Evolutionary conservation across 2,113 vertebrate species (phyloP).

Genomic region (Oreochromis aureus): DNA sequence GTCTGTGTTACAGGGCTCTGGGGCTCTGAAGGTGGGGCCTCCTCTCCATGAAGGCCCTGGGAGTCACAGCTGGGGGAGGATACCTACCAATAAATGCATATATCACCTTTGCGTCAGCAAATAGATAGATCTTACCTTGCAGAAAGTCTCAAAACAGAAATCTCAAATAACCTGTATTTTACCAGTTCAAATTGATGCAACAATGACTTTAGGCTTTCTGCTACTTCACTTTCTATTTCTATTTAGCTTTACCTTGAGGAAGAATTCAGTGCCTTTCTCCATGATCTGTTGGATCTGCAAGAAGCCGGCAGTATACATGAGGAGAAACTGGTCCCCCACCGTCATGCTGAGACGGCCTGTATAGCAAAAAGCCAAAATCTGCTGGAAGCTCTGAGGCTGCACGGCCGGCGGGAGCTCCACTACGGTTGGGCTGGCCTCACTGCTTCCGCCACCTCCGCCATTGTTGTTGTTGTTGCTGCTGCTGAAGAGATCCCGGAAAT

Average conservation of each 20-base stretch:
- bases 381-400: constrained; percentile 96
- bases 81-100: constrained; percentile 36
- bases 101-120: not conserved
- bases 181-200: not conserved
- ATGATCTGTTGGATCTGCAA: constrained; percentile 99
- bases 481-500: constrained; percentile 97
- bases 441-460: constrained; percentile 71
- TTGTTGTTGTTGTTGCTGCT: constrained; percentile 73
- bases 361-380: constrained; percentile 96
- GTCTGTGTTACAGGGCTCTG: constrained; percentile 90
- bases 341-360: constrained; percentile 96
- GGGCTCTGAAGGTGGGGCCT: constrained; percentile 86
- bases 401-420: constrained; percentile 91
- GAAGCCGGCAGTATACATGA: constrained; percentile 97
- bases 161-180: not conserved
- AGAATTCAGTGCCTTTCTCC: constrained; percentile 97
- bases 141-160: not conserved
- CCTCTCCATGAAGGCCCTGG: constrained; percentile 87
- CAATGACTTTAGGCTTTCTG: not conserved
- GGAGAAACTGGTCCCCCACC: constrained; percentile 93
- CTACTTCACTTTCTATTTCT: not conserved
- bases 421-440: constrained; percentile 77
- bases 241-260: constrained; percentile 84
- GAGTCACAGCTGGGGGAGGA: constrained; percentile 95
- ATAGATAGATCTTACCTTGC: not conserved